phyloP scores from a whole-genome alignment of 2,888 invertebrate species.

The Phragmatobia fuliginosa region DNA sequence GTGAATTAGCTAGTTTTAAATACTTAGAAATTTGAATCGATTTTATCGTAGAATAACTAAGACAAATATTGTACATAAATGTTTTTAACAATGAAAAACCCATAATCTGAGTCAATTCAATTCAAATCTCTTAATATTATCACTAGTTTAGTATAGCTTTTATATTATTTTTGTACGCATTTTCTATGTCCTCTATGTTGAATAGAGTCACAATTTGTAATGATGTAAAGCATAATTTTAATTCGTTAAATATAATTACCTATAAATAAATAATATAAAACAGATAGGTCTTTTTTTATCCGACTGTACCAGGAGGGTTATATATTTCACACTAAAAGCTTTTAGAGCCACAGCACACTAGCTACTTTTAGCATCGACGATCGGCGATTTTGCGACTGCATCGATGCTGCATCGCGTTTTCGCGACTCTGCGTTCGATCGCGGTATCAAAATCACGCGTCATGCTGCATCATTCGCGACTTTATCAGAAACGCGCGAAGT shows the following conservation, averaged over 20 bases:
- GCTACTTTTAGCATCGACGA: too few species aligned
- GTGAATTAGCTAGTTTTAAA: too few species aligned
- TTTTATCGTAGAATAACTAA: not conserved
- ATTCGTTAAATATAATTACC: not conserved
- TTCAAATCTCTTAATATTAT: constrained; percentile 10
- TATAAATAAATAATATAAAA: not conserved
- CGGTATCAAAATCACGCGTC: too few species aligned
- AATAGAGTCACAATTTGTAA: constrained; percentile 15
- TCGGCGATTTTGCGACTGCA: too few species aligned
- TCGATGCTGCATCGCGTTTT: too few species aligned
- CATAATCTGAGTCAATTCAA: constrained; percentile 23
- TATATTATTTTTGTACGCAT: constrained; percentile 35
- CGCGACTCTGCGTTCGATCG: too few species aligned
- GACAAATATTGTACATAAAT: constrained; percentile 15
- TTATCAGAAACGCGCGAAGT: too few species aligned
- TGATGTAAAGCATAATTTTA: not conserved
- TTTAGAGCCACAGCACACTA: too few species aligned
- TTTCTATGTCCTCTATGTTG: constrained; percentile 33
- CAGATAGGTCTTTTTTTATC: not conserved
- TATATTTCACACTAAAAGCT: too few species aligned
- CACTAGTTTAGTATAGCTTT: constrained; percentile 24
- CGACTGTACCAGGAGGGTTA: not conserved
- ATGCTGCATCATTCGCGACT: too few species aligned
- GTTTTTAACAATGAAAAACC: not conserved
- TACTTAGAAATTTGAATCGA: not conserved